A percentile compares a stretch with the other conserved stretches of the same genome.
These are phyloP conservation scores for Suncus etruscus DNA, from an alignment of 2,113 vertebrate species.

Conservation along the genomic window DNA sequence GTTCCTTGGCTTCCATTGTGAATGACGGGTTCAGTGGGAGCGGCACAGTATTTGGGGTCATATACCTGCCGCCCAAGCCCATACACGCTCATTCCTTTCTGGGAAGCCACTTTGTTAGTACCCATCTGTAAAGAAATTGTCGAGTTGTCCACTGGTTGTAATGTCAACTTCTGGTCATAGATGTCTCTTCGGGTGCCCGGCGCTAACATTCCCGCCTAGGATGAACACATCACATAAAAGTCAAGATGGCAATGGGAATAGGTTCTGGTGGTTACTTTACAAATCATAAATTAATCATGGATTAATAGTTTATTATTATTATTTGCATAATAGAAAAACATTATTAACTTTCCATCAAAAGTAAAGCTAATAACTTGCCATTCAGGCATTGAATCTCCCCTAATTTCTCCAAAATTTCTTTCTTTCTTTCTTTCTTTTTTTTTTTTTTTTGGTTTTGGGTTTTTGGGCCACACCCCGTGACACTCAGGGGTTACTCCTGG, in stretches of 20 bases:
- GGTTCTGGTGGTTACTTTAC: neutral
- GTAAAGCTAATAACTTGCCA: neutral
- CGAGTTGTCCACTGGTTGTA: conserved; percentile 95
- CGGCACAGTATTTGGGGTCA: conserved; percentile 97
- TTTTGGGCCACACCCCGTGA: too few species aligned
- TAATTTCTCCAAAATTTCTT: neutral
- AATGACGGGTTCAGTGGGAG: conserved; percentile 92
- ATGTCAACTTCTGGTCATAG: conserved; percentile 95
- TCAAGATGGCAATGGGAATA: neutral
- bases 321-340: neutral
- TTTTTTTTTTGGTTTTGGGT: too few species aligned
- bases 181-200: conserved; percentile 98
- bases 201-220: conserved; percentile 96
- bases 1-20: conserved; percentile 98
- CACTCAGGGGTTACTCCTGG: too few species aligned
- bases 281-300: neutral
- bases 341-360: neutral
- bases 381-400: neutral
- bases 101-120: conserved; percentile 98
- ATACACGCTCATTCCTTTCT: conserved; percentile 98
- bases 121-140: conserved; percentile 99
- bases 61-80: conserved; percentile 97
- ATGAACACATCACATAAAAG: neutral
- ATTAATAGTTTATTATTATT: too few species aligned
- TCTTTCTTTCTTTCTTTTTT: too few species aligned